These are phyloP conservation scores for Mustelus asterias DNA, from an alignment of 2,113 vertebrate genomes.

Conservation along the genomic window DNA sequence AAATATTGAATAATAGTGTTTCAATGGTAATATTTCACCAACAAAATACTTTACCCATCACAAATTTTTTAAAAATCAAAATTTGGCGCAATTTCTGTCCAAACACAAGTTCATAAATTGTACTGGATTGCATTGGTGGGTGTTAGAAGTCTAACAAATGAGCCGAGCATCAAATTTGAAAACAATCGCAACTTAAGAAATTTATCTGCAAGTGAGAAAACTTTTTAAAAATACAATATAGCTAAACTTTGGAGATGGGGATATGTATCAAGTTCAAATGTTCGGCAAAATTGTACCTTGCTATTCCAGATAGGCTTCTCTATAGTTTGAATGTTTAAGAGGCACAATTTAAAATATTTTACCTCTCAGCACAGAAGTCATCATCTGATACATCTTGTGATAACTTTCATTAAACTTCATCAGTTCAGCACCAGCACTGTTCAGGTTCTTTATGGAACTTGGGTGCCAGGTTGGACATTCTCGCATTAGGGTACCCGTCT, in stretches of 20 bases:
- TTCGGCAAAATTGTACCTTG: not conserved
- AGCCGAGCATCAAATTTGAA: not conserved
- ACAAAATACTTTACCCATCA: not conserved
- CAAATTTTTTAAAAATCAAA: not conserved
- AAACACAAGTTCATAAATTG: not conserved
- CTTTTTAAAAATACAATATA: not conserved
- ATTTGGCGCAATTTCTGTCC: not conserved
- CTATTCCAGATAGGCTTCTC: not conserved
- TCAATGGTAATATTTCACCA: not conserved
- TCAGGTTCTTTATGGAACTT: slow-evolving; percentile 43
- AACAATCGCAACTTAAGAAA: not conserved
- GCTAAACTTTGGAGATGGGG: not conserved
- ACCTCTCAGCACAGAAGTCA: slow-evolving; percentile 67
- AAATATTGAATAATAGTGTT: not conserved
- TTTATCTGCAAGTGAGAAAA: not conserved
- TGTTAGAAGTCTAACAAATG: no score
- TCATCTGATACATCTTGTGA: slow-evolving; percentile 54
- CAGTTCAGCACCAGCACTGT: slow-evolving; percentile 54
- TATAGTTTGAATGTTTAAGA: not conserved
- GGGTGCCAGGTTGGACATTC: slow-evolving; percentile 44
- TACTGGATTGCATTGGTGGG: not conserved
- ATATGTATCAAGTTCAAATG: not conserved
- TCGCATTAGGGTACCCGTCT: slow-evolving; percentile 40
- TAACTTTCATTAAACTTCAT: slow-evolving; percentile 66
- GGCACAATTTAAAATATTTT: slow-evolving; percentile 26